These are phyloP conservation scores for Xyrichtys novacula DNA, from an alignment of 2,797 vertebrate species.

Conservation along the genomic window DNA sequence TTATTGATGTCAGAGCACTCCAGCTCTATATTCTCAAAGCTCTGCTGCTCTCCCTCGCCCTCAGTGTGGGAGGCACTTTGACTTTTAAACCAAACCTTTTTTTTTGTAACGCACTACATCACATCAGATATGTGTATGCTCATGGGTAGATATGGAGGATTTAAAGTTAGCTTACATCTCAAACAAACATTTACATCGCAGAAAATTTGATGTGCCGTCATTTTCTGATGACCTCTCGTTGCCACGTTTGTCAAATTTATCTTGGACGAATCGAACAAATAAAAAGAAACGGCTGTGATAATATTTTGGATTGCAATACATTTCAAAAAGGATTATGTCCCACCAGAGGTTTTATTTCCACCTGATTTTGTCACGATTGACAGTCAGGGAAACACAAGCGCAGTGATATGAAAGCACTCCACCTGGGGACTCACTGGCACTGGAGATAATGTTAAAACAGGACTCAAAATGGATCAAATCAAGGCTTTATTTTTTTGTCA, in stretches of 20 bases:
- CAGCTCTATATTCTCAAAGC: constrained; percentile 44
- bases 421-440: constrained; percentile 67
- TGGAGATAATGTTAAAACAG: constrained; percentile 70
- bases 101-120: constrained; percentile 19
- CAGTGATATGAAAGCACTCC: constrained; percentile 67
- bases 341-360: constrained; percentile 49
- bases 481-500: constrained; percentile 52
- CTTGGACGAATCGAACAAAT: constrained; percentile 31
- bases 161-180: neutral
- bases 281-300: constrained; percentile 29
- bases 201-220: neutral
- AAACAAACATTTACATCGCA: neutral
- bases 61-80: constrained; percentile 32
- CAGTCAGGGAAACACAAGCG: constrained; percentile 60
- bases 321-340: constrained; percentile 64
- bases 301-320: constrained; percentile 40
- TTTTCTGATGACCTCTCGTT: neutral
- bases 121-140: neutral
- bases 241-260: constrained; percentile 21
- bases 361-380: constrained; percentile 61
- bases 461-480: constrained; percentile 62
- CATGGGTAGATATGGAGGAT: constrained; percentile 1
- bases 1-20: constrained; percentile 64
- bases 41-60: constrained; percentile 6
- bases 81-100: constrained; percentile 30